Percentiles rank a stretch among this genome's conserved stretches.
phyloP scores from a whole-genome alignment of 1,140 invertebrate species.

The Nasonia longicornis region DNA sequence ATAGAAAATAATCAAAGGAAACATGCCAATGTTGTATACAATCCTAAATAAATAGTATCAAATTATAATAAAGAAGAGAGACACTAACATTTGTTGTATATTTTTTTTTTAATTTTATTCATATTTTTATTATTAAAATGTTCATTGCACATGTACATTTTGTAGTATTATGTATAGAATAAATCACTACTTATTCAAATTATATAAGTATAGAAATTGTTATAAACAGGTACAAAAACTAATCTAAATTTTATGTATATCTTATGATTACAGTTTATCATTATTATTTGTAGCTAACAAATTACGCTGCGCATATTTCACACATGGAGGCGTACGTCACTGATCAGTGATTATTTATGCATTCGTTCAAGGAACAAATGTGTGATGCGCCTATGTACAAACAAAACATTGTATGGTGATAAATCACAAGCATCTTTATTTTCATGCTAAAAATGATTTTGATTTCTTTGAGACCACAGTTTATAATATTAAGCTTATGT shows the following conservation, averaged over 20 bases:
- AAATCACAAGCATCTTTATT: constrained; percentile 42
- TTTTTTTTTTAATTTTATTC: constrained; percentile 36
- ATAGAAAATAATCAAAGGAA: too few species aligned
- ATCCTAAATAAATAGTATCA: not conserved
- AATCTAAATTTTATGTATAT: constrained; percentile 54
- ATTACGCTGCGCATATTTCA: constrained; percentile 43
- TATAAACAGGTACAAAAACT: constrained; percentile 66
- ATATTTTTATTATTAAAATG: constrained; percentile 59
- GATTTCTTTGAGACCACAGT: constrained; percentile 35
- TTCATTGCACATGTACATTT: constrained; percentile 62
- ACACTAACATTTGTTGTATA: constrained; percentile 1
- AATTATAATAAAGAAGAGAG: not conserved
- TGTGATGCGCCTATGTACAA: constrained; percentile 38
- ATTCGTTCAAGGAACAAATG: constrained; percentile 45
- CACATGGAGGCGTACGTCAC: constrained; percentile 33
- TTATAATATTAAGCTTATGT: constrained; percentile 15
- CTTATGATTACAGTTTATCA: constrained; percentile 34
- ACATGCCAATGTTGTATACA: not conserved
- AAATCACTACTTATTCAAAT: constrained; percentile 55
- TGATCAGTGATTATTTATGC: constrained; percentile 25
- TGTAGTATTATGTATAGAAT: constrained; percentile 50
- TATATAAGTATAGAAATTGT: constrained; percentile 61
- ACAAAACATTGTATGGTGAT: constrained; percentile 39
- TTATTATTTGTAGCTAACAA: constrained; percentile 37
- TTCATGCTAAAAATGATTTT: constrained; percentile 35